Evolutionary conservation across 2,113 vertebrate genomes (phyloP), one percentile per base, ranked within the genome.

Genomic region (Motacilla alba): DNA sequence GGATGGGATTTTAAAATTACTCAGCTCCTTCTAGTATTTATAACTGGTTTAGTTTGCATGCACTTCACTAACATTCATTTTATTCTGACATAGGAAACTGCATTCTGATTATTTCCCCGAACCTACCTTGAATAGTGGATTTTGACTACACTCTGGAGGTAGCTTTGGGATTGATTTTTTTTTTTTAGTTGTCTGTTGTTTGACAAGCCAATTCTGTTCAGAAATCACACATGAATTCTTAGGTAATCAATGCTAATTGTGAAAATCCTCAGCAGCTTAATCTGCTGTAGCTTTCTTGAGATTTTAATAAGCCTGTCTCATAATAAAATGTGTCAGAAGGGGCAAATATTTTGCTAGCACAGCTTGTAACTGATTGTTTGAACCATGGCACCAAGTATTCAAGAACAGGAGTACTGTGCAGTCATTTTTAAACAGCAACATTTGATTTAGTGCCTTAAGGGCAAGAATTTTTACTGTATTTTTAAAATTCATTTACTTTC

Each of bases 261-360:
- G 74, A 93, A 93, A 94, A 83, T 93, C 44, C 72, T 95, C 89
- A 88, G 82, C 72, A 83, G 84, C 70, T 93, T 95, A 95, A 96
- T 95, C 72, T 96, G 35, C 74, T 75, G 89, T 81, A 90, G 60
- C 75, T 75, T 97, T 93, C 93, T 83, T 88, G 91, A 95, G 87
- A 89, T 73, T 88, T 91, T 96, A 95, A 95, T 95, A 90, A 94
- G 60, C 60, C 33, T 88, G 58, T 74, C 75, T 94, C 68, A 75
- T 91, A 95, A 96, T 95, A 93, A 90, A 88, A 93, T 59, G 58
- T 90, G 91, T 97, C 94, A 91, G 92, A 94, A 94, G 90, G 94
- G 94, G 89, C 89, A 96, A 90, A 94, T 94, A 96, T 96, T 96
- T 95, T 95, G 85, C 87, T 92, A 94, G 91, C 91, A 95, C 93